Evolutionary conservation across 2,888 invertebrate genomes (phyloP).

Genomic region (Mythimna impura): DNA sequence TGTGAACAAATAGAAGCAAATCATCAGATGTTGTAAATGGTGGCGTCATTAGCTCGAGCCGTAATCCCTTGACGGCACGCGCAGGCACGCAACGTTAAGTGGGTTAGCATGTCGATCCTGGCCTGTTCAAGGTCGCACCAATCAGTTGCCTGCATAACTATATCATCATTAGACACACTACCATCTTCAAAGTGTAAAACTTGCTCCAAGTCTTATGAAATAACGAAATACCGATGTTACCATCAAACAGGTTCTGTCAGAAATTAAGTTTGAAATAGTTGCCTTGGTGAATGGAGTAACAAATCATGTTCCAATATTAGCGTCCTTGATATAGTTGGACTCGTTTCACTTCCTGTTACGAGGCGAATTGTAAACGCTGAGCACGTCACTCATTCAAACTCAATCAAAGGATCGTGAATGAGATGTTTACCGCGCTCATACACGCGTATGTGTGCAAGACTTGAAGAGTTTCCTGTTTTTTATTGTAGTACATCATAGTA

Average conservation of each 20-base stretch:
- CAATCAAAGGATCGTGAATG: constrained; percentile 89
- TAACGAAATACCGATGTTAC: constrained; percentile 43
- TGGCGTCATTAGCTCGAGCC: constrained; percentile 73
- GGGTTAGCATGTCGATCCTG: constrained; percentile 84
- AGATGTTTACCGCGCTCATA: constrained; percentile 84
- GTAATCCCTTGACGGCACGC: constrained; percentile 83
- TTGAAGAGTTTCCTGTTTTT: constrained; percentile 82
- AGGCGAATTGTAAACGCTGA: constrained; percentile 84
- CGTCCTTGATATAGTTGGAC: constrained; percentile 88
- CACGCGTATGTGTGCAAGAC: constrained; percentile 72
- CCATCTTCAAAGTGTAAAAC: constrained; percentile 19
- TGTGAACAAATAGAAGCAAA: constrained; percentile 52
- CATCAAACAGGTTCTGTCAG: constrained; percentile 60
- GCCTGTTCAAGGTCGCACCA: constrained; percentile 79
- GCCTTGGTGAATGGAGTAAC: constrained; percentile 69
- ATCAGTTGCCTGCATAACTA: constrained; percentile 67
- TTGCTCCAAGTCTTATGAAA: constrained; percentile 39
- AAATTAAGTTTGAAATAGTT: constrained; percentile 63
- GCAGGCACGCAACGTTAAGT: constrained; percentile 83
- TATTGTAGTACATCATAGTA: constrained; percentile 59
- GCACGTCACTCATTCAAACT: constrained; percentile 88
- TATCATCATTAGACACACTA: constrained; percentile 18
- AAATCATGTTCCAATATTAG: constrained; percentile 80
- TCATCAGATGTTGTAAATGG: constrained; percentile 78
- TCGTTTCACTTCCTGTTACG: constrained; percentile 87